Evolutionary conservation across 2,888 invertebrate species (phyloP).

Genomic region (Alloplasta piceator): DNA sequence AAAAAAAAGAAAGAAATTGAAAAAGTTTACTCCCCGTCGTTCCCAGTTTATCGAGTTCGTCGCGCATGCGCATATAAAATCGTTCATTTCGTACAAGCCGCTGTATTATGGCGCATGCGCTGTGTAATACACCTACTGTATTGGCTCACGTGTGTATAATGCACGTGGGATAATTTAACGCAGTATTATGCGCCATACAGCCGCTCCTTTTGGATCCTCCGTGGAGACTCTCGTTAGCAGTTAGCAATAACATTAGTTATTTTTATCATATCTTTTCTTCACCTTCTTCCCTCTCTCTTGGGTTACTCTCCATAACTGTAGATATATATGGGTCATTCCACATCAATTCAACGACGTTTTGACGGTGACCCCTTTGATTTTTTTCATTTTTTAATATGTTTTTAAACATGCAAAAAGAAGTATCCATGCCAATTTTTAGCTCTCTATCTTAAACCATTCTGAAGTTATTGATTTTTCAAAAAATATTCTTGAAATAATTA

Average conservation of each 20-base stretch:
- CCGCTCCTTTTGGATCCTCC: constrained; percentile 70
- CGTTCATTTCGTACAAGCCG: neutral
- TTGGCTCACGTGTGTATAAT: neutral
- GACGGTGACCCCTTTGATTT: too few species aligned
- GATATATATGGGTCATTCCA: too few species aligned
- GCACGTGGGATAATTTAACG: constrained; percentile 4
- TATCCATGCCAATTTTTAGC: too few species aligned
- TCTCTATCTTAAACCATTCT: too few species aligned
- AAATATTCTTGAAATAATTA: too few species aligned
- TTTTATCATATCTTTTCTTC: constrained; percentile 79
- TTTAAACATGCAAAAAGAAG: too few species aligned
- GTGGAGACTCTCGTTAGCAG: constrained; percentile 80
- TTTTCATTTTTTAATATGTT: too few species aligned
- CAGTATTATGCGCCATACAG: constrained; percentile 63
- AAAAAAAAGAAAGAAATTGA: constrained; percentile 62
- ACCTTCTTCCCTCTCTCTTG: constrained; percentile 12
- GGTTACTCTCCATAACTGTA: too few species aligned
- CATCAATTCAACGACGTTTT: too few species aligned
- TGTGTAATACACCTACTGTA: constrained; percentile 7
- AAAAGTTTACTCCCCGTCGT: constrained; percentile 60
- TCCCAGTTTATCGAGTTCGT: constrained; percentile 74
- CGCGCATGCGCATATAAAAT: constrained; percentile 24
- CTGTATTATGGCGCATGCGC: neutral
- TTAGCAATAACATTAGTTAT: constrained; percentile 82
- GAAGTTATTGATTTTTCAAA: too few species aligned